These are phyloP conservation scores for Synergus itoensis DNA, from an alignment of 2,888 invertebrate species.

Conservation along the genomic window DNA sequence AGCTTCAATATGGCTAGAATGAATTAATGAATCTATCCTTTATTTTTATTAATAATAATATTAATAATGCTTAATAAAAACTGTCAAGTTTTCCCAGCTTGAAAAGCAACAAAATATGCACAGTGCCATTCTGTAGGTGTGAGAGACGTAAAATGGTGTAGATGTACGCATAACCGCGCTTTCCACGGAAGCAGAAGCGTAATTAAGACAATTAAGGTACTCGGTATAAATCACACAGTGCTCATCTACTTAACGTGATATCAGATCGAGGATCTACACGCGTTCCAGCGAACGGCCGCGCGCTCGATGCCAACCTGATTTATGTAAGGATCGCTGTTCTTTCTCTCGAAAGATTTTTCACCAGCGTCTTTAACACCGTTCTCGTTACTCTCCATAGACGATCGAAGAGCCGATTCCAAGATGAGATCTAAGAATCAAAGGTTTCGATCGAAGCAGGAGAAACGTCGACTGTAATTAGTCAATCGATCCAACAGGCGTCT, in stretches of 20 bases:
- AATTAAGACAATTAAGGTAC: conserved; percentile 75
- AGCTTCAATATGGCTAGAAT: too few species aligned
- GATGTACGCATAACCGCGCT: conserved; percentile 56
- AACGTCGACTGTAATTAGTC: conserved; percentile 33
- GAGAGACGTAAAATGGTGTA: not conserved
- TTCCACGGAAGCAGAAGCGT: conserved; percentile 73
- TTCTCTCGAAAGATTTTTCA: conserved; percentile 38
- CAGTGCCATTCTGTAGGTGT: not conserved
- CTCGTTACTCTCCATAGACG: conserved; percentile 39
- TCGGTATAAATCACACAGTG: conserved; percentile 72
- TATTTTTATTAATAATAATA: too few species aligned
- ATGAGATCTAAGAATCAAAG: not conserved
- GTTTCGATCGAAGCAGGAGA: not conserved
- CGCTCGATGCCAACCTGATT: conserved; percentile 68
- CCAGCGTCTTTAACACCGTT: not conserved
- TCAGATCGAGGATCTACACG: conserved; percentile 71
- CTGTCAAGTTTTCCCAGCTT: too few species aligned
- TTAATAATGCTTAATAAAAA: too few species aligned
- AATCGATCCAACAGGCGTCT: conserved; percentile 17
- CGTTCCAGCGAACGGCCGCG: conserved; percentile 67
- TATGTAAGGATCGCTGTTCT: conserved; percentile 54
- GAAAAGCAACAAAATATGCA: not conserved
- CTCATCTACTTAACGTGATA: conserved; percentile 71
- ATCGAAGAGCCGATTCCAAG: not conserved
- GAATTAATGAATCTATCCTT: too few species aligned